These are phyloP conservation scores for Brachyalestes nurse DNA, from an alignment of 2,797 vertebrate species.

Conservation along the genomic window DNA sequence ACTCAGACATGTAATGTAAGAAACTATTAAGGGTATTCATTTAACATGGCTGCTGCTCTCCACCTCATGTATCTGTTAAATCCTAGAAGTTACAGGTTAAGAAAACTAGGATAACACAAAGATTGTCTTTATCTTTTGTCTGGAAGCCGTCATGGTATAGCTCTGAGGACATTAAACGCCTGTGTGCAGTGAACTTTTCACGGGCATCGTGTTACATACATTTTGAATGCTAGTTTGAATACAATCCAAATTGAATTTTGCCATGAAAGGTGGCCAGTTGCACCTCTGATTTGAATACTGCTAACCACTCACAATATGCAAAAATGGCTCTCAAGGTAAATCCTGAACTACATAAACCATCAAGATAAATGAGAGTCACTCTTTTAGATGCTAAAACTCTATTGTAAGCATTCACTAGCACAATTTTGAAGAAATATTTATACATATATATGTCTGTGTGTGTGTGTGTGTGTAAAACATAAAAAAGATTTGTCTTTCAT, in stretches of 20 bases:
- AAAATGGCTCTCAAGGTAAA: conserved; percentile 46
- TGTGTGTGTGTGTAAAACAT: no score
- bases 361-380: background rate
- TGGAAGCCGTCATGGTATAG: conserved; percentile 10
- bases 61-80: background rate
- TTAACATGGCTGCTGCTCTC: background rate
- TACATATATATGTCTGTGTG: no score
- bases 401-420: background rate
- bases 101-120: background rate
- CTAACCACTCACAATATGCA: conserved; percentile 60
- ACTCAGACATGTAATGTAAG: background rate
- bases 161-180: conserved; percentile 38
- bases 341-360: conserved; percentile 20
- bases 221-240: conserved; percentile 61
- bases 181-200: conserved; percentile 44
- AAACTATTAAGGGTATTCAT: background rate
- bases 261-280: conserved; percentile 60
- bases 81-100: background rate
- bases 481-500: no score
- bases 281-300: conserved; percentile 61
- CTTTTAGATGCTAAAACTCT: background rate
- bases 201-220: conserved; percentile 44
- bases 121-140: background rate
- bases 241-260: conserved; percentile 58
- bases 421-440: no score